phyloP scores from a whole-genome alignment of 2,113 vertebrate species.

The Tiliqua scincoides region DNA sequence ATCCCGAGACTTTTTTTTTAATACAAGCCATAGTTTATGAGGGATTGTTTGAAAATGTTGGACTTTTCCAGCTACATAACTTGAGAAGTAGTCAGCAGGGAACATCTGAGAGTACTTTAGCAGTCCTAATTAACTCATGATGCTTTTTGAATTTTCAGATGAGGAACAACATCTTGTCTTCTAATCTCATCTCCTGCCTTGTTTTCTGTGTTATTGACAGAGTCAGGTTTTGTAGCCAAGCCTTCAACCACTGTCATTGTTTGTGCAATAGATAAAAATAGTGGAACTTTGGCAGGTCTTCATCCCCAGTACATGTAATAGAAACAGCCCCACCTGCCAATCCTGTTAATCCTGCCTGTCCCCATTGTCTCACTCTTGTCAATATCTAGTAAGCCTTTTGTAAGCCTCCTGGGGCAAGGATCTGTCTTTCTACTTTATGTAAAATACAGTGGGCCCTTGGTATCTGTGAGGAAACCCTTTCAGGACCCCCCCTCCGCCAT shows the following conservation, averaged over 20 bases:
- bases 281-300: too few relatives aligned
- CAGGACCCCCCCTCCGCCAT: too few relatives aligned
- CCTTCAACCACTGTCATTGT: not conserved
- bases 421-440: too few relatives aligned
- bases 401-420: too few relatives aligned
- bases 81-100: conserved; percentile 56
- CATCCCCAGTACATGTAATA: too few relatives aligned
- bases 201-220: conserved; percentile 62
- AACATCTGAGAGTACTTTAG: conserved; percentile 78
- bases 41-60: conserved; percentile 71
- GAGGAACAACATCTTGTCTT: conserved; percentile 63
- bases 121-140: conserved; percentile 74
- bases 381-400: too few relatives aligned
- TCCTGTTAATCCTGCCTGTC: too few relatives aligned
- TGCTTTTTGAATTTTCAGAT: conserved; percentile 70
- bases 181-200: conserved; percentile 64
- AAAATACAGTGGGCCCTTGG: too few relatives aligned
- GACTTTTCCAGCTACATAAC: conserved; percentile 69
- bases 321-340: too few relatives aligned
- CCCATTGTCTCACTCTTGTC: too few relatives aligned
- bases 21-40: conserved; percentile 75
- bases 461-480: too few relatives aligned
- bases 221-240: conserved; percentile 35
- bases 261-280: not conserved
- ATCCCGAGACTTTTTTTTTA: conserved; percentile 69